These are phyloP conservation scores for Odocoileus virginianus DNA, from an alignment of 2,113 vertebrate species.

Conservation along the genomic window DNA sequence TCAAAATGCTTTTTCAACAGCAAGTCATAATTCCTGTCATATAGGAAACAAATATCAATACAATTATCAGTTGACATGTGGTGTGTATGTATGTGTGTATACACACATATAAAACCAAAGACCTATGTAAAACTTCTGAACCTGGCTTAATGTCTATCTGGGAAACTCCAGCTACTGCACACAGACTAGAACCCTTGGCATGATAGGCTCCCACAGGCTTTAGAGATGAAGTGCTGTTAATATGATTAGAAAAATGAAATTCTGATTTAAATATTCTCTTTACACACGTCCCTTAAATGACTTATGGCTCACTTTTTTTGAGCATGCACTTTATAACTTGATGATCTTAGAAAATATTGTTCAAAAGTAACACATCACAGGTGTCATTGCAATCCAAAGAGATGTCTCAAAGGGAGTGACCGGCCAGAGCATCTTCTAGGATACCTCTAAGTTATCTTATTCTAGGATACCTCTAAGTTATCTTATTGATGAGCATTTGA, in stretches of 20 bases:
- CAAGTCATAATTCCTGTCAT: not conserved
- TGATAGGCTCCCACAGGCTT: not conserved
- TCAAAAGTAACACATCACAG: not conserved
- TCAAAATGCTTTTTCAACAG: constrained; percentile 5
- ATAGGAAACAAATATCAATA: not conserved
- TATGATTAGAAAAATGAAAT: not conserved
- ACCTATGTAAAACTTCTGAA: not conserved
- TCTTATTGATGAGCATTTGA: not conserved
- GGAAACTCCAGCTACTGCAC: not conserved
- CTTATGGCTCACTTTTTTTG: not conserved
- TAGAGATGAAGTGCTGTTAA: constrained; percentile 21
- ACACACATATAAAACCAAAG: not conserved
- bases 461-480: not conserved
- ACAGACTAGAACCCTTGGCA: not conserved
- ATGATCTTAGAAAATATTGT: constrained; percentile 2
- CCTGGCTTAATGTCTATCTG: not conserved
- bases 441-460: not conserved
- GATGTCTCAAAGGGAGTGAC: not conserved
- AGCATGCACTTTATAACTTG: not conserved
- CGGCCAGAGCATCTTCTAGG: not conserved
- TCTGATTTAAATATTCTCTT: constrained; percentile 30
- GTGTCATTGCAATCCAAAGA: not conserved
- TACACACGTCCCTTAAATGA: not conserved
- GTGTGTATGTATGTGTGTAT: not conserved
- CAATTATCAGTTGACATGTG: not conserved